A percentile compares a stretch with the other conserved stretches of the same genome.
Conservation (phyloP, 2,113 vertebrate species). For the Festucalex cinctus region DNA sequence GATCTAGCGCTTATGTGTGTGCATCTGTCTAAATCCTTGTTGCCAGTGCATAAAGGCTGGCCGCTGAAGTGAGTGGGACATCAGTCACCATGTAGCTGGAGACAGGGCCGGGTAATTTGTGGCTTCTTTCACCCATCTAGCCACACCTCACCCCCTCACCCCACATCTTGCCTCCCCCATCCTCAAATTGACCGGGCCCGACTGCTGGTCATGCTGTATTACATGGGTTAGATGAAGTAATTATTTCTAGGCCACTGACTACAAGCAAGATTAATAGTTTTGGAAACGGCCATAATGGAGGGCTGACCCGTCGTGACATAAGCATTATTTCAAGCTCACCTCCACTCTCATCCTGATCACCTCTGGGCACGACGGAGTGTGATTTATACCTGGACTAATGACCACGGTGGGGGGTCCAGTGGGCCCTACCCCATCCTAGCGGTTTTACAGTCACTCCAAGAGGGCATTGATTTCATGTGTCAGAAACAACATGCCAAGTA, state of each 20-base stretch:
- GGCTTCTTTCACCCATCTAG: slow-evolving; percentile 18
- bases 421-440: slow-evolving; percentile 34
- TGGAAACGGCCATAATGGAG: slow-evolving; percentile 89
- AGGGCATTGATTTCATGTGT: neutral
- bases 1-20: slow-evolving; percentile 33
- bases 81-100: slow-evolving; percentile 65
- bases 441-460: slow-evolving; percentile 20
- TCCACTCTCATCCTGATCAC: slow-evolving; percentile 84
- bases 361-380: slow-evolving; percentile 81
- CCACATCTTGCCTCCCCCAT: slow-evolving; percentile 24
- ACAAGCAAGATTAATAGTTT: slow-evolving; percentile 92
- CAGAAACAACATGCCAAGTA: neutral
- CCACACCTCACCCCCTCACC: neutral
- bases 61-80: slow-evolving; percentile 56
- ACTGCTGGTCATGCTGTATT: slow-evolving; percentile 79
- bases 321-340: slow-evolving; percentile 90
- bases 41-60: slow-evolving; percentile 53
- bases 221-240: slow-evolving; percentile 83
- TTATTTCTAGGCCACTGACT: slow-evolving; percentile 87
- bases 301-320: slow-evolving; percentile 83
- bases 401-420: slow-evolving; percentile 51
- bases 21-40: slow-evolving; percentile 66
- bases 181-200: slow-evolving; percentile 77
- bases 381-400: slow-evolving; percentile 81
- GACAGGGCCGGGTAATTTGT: slow-evolving; percentile 71